phyloP scores from a whole-genome alignment of 2,888 invertebrate genomes.

The Stenotaenia linearis region DNA sequence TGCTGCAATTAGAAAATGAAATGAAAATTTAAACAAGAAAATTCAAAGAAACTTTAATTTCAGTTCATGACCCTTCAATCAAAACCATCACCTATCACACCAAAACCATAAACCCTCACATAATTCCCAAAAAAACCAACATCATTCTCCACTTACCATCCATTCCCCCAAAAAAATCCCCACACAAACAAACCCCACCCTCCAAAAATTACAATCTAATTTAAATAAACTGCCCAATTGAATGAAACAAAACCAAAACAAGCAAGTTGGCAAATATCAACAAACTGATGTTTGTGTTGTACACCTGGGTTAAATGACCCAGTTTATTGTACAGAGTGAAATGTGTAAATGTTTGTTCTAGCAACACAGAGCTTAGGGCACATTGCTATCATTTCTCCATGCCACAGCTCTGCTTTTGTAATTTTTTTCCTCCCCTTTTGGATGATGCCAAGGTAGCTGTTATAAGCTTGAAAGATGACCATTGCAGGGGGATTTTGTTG shows the following conservation, averaged over 20 bases:
- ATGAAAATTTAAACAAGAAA: too few species aligned
- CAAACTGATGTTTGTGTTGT: background rate
- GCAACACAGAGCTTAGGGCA: background rate
- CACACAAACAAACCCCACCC: too few species aligned
- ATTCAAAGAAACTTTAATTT: too few species aligned
- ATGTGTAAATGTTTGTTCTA: slow-evolving; percentile 22
- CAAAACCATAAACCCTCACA: too few species aligned
- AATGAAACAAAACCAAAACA: background rate
- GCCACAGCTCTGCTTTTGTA: slow-evolving; percentile 4
- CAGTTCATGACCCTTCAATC: too few species aligned
- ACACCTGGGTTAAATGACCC: slow-evolving; percentile 13
- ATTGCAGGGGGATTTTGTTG: background rate
- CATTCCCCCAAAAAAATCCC: too few species aligned
- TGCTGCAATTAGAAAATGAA: too few species aligned
- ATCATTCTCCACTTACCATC: too few species aligned
- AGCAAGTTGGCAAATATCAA: background rate
- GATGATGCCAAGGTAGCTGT: slow-evolving; percentile 23
- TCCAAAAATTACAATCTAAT: too few species aligned
- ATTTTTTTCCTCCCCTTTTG: background rate
- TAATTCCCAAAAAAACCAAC: too few species aligned
- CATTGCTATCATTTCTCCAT: slow-evolving; percentile 8
- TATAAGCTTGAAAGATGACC: slow-evolving; percentile 24
- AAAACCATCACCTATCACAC: too few species aligned
- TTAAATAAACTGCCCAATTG: too few species aligned
- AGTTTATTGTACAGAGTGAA: slow-evolving; percentile 1